Evolutionary conservation across 2,888 invertebrate genomes (phyloP).

Genomic region (Hyppa rectilinea): DNA sequence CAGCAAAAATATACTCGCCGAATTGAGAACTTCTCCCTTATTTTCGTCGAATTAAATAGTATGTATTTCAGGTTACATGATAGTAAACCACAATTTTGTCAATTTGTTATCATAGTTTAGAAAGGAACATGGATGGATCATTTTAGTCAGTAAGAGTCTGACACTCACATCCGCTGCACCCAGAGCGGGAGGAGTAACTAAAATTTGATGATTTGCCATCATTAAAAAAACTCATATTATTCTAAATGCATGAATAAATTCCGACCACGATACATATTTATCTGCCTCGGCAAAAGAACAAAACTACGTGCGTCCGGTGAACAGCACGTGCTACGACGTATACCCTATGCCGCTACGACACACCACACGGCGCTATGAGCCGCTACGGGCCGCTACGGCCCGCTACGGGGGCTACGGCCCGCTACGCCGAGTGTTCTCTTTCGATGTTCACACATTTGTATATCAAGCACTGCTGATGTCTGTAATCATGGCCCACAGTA

Average conservation of each 20-base stretch:
- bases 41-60: no score
- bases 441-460: background rate
- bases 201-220: no score
- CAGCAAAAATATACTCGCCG: no score
- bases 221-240: no score
- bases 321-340: background rate
- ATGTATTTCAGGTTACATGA: no score
- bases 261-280: conserved; percentile 9
- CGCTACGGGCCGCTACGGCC: background rate
- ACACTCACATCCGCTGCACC: no score
- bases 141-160: no score
- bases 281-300: conserved; percentile 13
- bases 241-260: conserved; percentile 4
- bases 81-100: no score
- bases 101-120: background rate
- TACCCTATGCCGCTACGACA: conserved; percentile 5
- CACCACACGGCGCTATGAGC: background rate
- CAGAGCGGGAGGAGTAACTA: no score
- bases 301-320: conserved; percentile 1
- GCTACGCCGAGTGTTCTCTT: background rate
- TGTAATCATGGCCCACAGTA: background rate
- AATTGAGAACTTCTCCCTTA: no score
- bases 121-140: no score
- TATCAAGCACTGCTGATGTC: background rate
- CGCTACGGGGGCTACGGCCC: conserved; percentile 3